Percentiles rank a stretch among this genome's conserved stretches.
Conservation (phyloP, 2,113 vertebrate species). For the Tor tambroides region DNA sequence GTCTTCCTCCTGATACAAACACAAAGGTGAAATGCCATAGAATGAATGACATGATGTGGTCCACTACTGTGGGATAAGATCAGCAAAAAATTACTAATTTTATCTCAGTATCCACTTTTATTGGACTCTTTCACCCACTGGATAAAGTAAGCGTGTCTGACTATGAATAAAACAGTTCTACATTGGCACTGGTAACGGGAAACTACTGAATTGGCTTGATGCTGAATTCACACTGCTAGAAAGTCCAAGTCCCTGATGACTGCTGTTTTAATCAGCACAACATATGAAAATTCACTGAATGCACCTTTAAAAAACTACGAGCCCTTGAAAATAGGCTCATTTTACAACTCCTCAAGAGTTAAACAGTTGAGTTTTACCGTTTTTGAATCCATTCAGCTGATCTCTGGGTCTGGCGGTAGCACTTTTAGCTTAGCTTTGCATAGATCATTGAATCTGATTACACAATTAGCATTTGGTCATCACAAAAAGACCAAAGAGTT, state of each 20-base stretch:
- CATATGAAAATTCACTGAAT: not conserved
- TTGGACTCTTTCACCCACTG: not conserved
- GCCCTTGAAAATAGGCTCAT: too few relatives aligned
- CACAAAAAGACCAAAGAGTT: too few relatives aligned
- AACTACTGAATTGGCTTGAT: not conserved
- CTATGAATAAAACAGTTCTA: not conserved
- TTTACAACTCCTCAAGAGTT: too few relatives aligned
- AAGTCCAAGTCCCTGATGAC: not conserved
- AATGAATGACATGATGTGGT: not conserved
- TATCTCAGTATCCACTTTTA: not conserved
- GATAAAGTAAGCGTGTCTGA: not conserved
- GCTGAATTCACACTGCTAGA: not conserved
- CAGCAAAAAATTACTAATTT: not conserved
- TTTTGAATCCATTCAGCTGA: too few relatives aligned
- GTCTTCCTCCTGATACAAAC: constrained; percentile 82
- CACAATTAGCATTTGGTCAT: too few relatives aligned
- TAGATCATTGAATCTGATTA: too few relatives aligned
- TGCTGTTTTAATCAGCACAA: not conserved
- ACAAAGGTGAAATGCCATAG: not conserved
- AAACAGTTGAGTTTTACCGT: too few relatives aligned
- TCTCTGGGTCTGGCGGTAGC: too few relatives aligned
- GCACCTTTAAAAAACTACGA: not conserved
- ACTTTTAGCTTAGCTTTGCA: too few relatives aligned
- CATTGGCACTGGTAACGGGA: not conserved
- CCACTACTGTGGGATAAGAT: not conserved